Conservation (phyloP, 1,140 invertebrate species). For the Chrysoperla carnea region DNA sequence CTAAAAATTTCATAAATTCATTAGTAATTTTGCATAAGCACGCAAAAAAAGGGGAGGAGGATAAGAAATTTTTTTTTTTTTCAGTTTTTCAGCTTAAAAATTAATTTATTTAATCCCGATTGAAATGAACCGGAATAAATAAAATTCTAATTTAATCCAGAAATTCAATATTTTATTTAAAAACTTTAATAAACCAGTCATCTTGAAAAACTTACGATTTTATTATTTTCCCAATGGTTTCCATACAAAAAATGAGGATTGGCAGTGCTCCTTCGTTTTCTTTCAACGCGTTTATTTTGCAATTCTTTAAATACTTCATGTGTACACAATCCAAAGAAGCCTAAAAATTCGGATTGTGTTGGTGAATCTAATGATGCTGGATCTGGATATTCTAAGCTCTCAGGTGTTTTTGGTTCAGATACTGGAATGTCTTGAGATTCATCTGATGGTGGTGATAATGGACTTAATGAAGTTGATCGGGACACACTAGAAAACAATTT, state of each 20-base stretch:
- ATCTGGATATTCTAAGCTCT: neutral
- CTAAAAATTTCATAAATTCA: too few relatives aligned
- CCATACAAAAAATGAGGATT: conserved; percentile 34
- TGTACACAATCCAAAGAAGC: conserved; percentile 24
- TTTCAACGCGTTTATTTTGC: conserved; percentile 28
- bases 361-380: conserved; percentile 14
- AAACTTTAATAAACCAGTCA: too few relatives aligned
- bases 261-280: conserved; percentile 32
- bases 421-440: conserved; percentile 13
- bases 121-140: too few relatives aligned
- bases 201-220: conserved; percentile 5
- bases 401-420: conserved; percentile 1
- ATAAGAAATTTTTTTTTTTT: too few relatives aligned
- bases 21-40: too few relatives aligned
- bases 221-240: conserved; percentile 20
- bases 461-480: conserved; percentile 10
- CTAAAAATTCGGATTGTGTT: conserved; percentile 19
- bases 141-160: too few relatives aligned
- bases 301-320: conserved; percentile 23
- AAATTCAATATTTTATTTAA: too few relatives aligned
- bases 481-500: conserved; percentile 10
- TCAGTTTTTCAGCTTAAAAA: too few relatives aligned
- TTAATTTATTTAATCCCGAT: too few relatives aligned
- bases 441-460: conserved; percentile 12
- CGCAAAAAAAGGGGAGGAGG: too few relatives aligned